phyloP scores from a whole-genome alignment of 2,113 vertebrate species.

The Oreochromis niloticus region DNA sequence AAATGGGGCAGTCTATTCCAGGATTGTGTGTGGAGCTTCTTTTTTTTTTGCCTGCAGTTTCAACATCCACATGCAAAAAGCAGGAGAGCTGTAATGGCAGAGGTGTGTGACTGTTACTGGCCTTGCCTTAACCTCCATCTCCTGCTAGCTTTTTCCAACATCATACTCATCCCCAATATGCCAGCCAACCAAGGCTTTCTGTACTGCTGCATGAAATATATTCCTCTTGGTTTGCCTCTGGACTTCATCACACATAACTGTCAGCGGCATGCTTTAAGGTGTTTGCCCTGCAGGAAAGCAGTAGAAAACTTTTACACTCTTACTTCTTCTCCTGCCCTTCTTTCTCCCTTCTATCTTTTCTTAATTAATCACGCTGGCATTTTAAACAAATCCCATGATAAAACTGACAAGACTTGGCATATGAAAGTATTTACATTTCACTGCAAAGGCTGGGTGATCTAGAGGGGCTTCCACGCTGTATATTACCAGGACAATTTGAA shows the following conservation, averaged over 20 bases:
- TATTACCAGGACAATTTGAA: not conserved
- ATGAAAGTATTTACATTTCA: not conserved
- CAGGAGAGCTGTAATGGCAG: not conserved
- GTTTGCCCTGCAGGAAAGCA: not conserved
- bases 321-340: not conserved
- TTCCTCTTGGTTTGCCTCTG: not conserved
- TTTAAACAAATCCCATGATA: not conserved
- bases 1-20: not conserved
- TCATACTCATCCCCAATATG: not conserved
- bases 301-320: not conserved
- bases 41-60: not conserved
- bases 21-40: not conserved
- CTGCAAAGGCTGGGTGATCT: not conserved
- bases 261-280: not conserved
- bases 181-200: not conserved
- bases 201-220: not conserved
- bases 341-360: not conserved
- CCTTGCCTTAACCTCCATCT: not conserved
- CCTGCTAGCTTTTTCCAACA: not conserved
- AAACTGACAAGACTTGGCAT: not conserved
- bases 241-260: not conserved
- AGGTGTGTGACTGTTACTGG: not conserved
- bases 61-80: not conserved
- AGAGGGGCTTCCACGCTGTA: not conserved
- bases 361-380: not conserved